Conservation (phyloP, 2,888 invertebrate genomes). For the Tiliacea aurago region DNA sequence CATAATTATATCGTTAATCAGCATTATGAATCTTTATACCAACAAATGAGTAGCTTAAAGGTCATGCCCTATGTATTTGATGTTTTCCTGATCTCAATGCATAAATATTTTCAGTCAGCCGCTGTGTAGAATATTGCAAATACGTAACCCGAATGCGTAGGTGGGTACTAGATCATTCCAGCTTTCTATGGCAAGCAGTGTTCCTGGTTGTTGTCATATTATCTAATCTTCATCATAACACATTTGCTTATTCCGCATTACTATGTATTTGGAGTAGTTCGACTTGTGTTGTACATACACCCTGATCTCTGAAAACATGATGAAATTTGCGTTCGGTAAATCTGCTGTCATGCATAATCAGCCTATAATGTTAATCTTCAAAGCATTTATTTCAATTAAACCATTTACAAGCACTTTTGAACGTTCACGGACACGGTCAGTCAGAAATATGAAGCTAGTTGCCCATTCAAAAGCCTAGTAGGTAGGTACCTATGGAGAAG, state of each 20-base stretch:
- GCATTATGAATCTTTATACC: not conserved
- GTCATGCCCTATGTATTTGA: not conserved
- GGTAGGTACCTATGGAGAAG: too few relatives aligned
- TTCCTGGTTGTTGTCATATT: conserved; percentile 52
- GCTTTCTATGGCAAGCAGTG: conserved; percentile 32
- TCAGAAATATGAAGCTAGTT: too few relatives aligned
- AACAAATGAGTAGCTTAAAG: not conserved
- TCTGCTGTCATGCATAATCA: not conserved
- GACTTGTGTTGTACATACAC: not conserved
- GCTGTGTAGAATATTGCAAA: conserved; percentile 15
- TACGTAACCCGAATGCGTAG: conserved; percentile 47
- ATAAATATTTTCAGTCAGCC: conserved; percentile 19
- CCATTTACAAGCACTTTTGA: too few relatives aligned
- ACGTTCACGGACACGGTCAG: too few relatives aligned
- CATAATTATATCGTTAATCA: too few relatives aligned
- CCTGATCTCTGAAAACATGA: not conserved
- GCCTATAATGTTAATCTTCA: too few relatives aligned
- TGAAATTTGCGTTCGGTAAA: not conserved
- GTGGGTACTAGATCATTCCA: conserved; percentile 46
- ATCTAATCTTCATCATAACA: conserved; percentile 55
- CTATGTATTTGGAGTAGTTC: conserved; percentile 6
- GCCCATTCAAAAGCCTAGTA: too few relatives aligned
- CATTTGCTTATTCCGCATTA: conserved; percentile 38
- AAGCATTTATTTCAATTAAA: too few relatives aligned
- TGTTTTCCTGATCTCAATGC: conserved; percentile 5